Conservation (phyloP, 2,888 invertebrate genomes). For the Chloroclystis v-ata region DNA sequence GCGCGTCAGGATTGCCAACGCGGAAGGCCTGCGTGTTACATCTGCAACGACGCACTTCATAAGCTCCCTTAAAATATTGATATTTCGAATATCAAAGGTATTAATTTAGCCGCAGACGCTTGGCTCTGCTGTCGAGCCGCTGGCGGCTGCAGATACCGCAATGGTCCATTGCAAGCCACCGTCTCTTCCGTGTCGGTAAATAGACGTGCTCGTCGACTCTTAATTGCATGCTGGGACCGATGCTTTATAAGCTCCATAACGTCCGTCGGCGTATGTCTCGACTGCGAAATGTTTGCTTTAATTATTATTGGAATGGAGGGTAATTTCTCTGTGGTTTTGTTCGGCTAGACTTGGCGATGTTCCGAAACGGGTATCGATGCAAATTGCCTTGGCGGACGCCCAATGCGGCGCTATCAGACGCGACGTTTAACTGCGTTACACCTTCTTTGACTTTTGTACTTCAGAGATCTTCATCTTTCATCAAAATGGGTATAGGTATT, state of each 20-base stretch:
- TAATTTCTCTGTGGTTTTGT: constrained; percentile 77
- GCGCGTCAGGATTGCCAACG: constrained; percentile 57
- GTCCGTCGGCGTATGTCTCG: constrained; percentile 69
- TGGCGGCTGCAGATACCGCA: constrained; percentile 48
- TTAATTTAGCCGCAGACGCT: constrained; percentile 67
- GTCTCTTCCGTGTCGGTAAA: constrained; percentile 76
- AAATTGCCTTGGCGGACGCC: constrained; percentile 77
- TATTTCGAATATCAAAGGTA: constrained; percentile 75
- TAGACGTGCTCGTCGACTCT: constrained; percentile 73
- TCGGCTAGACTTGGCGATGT: constrained; percentile 79
- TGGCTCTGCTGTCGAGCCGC: constrained; percentile 48
- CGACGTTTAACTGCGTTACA: constrained; percentile 37
- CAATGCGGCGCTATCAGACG: constrained; percentile 71
- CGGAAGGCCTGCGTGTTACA: constrained; percentile 61
- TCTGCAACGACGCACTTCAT: constrained; percentile 60
- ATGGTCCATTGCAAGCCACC: constrained; percentile 71
- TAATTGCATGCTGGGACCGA: constrained; percentile 72
- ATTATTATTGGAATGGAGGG: constrained; percentile 79
- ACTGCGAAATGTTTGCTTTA: constrained; percentile 76
- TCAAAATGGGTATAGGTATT: too few species aligned
- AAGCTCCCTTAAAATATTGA: constrained; percentile 73
- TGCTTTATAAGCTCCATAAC: constrained; percentile 78
- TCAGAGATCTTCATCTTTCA: neutral
- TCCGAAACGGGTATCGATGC: constrained; percentile 78
- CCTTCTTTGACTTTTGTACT: constrained; percentile 53